Conservation (phyloP, 2,797 vertebrate species). For the Varecia variegata region DNA sequence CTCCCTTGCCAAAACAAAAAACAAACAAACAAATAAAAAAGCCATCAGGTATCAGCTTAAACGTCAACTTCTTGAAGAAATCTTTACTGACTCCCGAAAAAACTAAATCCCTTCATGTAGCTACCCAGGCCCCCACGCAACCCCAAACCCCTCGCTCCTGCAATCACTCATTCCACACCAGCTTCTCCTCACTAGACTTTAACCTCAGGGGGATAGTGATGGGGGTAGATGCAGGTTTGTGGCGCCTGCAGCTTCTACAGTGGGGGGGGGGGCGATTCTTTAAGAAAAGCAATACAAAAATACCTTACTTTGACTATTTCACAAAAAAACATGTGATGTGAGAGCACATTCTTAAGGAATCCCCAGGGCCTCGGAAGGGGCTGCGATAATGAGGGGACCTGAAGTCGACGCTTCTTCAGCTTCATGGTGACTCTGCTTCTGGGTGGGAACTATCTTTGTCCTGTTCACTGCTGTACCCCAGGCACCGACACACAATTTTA, state of each 20-base stretch:
- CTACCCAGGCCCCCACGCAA: rapidly evolving
- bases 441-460: background rate
- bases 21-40: background rate
- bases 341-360: background rate
- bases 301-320: background rate
- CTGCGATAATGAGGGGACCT: background rate
- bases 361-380: background rate
- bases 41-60: background rate
- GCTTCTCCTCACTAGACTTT: background rate
- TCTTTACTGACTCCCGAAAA: background rate
- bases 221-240: background rate
- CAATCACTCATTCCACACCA: background rate
- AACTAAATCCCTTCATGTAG: background rate
- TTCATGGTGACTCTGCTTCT: background rate
- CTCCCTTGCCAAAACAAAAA: background rate
- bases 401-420: background rate
- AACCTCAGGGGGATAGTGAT: background rate
- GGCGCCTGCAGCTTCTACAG: background rate
- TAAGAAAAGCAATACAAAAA: background rate
- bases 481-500: background rate
- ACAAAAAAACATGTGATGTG: background rate
- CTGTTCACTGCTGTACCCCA: background rate
- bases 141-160: background rate
- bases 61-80: background rate
- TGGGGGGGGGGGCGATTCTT: background rate